phyloP scores from a whole-genome alignment of 2,113 vertebrate species.

The Cottus gobio region DNA sequence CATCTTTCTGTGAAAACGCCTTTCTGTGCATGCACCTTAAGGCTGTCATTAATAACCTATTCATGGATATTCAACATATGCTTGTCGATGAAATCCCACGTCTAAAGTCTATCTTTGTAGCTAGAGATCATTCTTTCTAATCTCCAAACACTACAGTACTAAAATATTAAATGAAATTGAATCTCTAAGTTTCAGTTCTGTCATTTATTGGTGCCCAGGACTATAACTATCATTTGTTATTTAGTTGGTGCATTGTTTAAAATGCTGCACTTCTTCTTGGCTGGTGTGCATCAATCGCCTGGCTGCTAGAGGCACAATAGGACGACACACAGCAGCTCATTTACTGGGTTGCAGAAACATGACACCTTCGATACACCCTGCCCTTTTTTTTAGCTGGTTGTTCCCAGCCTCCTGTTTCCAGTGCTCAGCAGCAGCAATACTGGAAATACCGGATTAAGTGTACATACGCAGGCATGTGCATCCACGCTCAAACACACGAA shows the following conservation, averaged over 20 bases:
- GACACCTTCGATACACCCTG: slow-evolving; percentile 74
- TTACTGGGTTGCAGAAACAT: slow-evolving; percentile 80
- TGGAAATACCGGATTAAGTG: slow-evolving; percentile 53
- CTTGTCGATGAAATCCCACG: not conserved
- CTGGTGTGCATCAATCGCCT: slow-evolving; percentile 28
- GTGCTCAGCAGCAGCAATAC: slow-evolving; percentile 50
- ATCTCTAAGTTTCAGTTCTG: slow-evolving; percentile 19
- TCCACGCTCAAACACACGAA: slow-evolving; percentile 9
- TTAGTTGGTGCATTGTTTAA: slow-evolving; percentile 30
- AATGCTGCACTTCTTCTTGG: slow-evolving; percentile 18
- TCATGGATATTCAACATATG: slow-evolving; percentile 32
- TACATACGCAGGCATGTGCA: slow-evolving; percentile 44
- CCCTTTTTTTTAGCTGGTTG: slow-evolving; percentile 56
- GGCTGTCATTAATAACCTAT: slow-evolving; percentile 46
- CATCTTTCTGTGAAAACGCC: slow-evolving; percentile 18
- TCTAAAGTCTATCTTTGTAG: not conserved
- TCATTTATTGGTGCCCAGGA: slow-evolving; percentile 29
- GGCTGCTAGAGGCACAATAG: slow-evolving; percentile 58
- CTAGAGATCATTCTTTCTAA: not conserved
- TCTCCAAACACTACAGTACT: slow-evolving; percentile 2
- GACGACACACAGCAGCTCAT: slow-evolving; percentile 61
- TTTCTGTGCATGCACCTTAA: not conserved
- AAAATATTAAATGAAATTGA: slow-evolving; percentile 47
- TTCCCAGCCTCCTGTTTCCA: slow-evolving; percentile 67
- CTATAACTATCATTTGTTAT: slow-evolving; percentile 34